Conservation (phyloP, 2,113 vertebrate genomes). For the Vombatus ursinus region DNA sequence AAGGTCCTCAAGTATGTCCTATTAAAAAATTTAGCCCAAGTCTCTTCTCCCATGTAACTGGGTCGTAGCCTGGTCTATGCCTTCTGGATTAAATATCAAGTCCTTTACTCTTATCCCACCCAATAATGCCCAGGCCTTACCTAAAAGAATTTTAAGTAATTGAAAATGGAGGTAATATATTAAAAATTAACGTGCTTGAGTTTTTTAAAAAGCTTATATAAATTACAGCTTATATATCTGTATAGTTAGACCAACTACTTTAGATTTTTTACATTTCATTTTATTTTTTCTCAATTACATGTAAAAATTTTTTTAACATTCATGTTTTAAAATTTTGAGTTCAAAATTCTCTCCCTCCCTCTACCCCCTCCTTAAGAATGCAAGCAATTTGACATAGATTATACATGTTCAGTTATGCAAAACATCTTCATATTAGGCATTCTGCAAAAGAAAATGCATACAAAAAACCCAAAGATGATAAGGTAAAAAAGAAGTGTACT, state of each 20-base stretch:
- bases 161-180: constrained; percentile 13
- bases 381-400: neutral
- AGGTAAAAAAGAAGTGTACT: neutral
- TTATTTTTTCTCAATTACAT: constrained; percentile 15
- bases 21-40: neutral
- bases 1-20: neutral
- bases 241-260: neutral
- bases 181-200: constrained; percentile 28
- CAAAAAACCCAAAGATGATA: neutral
- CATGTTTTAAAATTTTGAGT: neutral
- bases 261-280: constrained; percentile 26
- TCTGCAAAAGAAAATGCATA: neutral
- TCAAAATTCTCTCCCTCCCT: neutral
- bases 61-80: constrained; percentile 20
- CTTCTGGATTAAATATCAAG: constrained; percentile 29
- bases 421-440: neutral
- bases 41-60: neutral
- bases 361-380: neutral
- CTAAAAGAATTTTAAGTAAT: constrained; percentile 44
- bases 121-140: neutral
- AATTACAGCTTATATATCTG: constrained; percentile 33
- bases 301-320: constrained; percentile 15
- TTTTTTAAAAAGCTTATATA: neutral
- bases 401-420: neutral
- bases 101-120: neutral